A percentile compares a stretch with the other conserved stretches of the same genome.
Evolutionary conservation across 2,888 invertebrate genomes (phyloP).

Genomic region (Gastracanthus pulcherrimus): DNA sequence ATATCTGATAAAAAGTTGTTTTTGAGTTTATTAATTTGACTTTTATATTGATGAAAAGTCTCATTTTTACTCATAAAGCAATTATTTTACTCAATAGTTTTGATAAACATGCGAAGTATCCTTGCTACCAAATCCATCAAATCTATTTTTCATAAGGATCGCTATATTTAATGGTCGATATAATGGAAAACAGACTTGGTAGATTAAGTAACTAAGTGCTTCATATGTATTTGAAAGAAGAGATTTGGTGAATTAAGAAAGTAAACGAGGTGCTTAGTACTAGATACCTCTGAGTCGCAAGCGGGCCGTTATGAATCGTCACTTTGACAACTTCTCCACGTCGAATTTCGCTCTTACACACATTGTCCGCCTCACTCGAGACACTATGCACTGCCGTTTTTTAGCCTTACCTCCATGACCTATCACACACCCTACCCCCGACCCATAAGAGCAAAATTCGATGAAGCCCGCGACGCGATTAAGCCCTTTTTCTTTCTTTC

Average conservation of each 20-base stretch:
- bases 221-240: neutral
- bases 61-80: too few species aligned
- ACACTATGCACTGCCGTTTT: slow-evolving; percentile 51
- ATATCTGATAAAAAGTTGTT: too few species aligned
- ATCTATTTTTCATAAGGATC: too few species aligned
- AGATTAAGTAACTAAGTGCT: neutral
- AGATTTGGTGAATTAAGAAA: slow-evolving; percentile 45
- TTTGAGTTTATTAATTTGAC: neutral
- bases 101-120: too few species aligned
- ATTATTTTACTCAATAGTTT: too few species aligned
- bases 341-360: slow-evolving; percentile 51
- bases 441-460: slow-evolving; percentile 48
- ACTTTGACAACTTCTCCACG: neutral
- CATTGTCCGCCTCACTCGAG: slow-evolving; percentile 15
- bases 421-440: neutral
- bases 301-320: too few species aligned
- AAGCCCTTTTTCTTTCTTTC: neutral
- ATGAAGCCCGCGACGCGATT: slow-evolving; percentile 7
- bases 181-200: too few species aligned
- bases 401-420: slow-evolving; percentile 27
- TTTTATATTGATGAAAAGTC: too few species aligned
- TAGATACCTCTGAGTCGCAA: too few species aligned
- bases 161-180: too few species aligned
- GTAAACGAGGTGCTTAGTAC: slow-evolving; percentile 29
- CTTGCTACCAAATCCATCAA: too few species aligned